These are phyloP conservation scores for Danio tinwini DNA, from an alignment of 2,797 vertebrate genomes.

Conservation along the genomic window DNA sequence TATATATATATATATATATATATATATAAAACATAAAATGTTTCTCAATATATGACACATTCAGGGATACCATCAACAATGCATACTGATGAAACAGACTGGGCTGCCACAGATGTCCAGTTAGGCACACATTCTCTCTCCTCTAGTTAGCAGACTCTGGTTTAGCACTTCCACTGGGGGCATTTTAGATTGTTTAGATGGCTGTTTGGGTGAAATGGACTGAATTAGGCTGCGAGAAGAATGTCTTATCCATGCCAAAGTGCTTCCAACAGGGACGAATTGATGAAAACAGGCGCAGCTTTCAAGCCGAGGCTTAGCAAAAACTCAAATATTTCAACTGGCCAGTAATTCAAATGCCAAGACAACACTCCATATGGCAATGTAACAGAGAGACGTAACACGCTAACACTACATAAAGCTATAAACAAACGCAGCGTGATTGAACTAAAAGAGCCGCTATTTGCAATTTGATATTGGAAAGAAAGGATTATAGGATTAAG, in stretches of 20 bases:
- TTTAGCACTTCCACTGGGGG: slow-evolving; percentile 61
- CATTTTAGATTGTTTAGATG: slow-evolving; percentile 74
- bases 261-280: slow-evolving; percentile 67
- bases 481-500: slow-evolving; percentile 51
- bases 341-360: slow-evolving; percentile 65
- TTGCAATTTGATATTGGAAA: slow-evolving; percentile 23
- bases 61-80: slow-evolving; percentile 43
- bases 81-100: slow-evolving; percentile 43
- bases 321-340: slow-evolving; percentile 76
- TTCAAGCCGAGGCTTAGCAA: slow-evolving; percentile 69
- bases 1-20: no score
- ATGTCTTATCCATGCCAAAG: slow-evolving; percentile 71
- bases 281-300: slow-evolving; percentile 63
- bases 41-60: slow-evolving; percentile 17
- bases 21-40: not conserved
- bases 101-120: slow-evolving; percentile 59
- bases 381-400: slow-evolving; percentile 60
- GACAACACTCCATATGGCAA: slow-evolving; percentile 58
- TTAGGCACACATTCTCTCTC: slow-evolving; percentile 41
- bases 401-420: slow-evolving; percentile 61
- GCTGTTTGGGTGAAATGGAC: slow-evolving; percentile 72
- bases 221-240: slow-evolving; percentile 70
- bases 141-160: slow-evolving; percentile 58
- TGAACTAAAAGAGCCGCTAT: slow-evolving; percentile 8
- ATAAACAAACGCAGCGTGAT: slow-evolving; percentile 56